Percentiles rank a stretch among this genome's conserved stretches.
Evolutionary conservation across 1,140 invertebrate species (phyloP).

Genomic region (Telenomus remus): DNA sequence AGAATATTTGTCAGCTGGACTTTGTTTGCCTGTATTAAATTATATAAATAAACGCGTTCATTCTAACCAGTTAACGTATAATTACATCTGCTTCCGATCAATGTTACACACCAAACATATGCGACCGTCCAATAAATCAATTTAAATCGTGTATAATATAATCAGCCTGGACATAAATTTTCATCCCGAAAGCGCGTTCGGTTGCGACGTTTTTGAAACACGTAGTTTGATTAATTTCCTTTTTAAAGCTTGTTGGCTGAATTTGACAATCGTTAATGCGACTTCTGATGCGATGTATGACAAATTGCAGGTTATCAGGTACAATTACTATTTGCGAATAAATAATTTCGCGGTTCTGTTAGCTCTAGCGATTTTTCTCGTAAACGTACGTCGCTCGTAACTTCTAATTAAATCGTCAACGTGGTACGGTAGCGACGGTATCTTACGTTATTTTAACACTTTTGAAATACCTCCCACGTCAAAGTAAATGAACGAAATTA

Average conservation of each 20-base stretch:
- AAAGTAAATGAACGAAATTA: constrained; percentile 57
- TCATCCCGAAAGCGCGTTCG: not conserved
- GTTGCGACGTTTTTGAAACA: not conserved
- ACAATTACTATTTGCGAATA: not conserved
- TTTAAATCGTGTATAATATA: constrained; percentile 1
- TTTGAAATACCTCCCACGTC: constrained; percentile 41
- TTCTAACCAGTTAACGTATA: not conserved
- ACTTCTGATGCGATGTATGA: no score
- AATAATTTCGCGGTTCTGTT: not conserved
- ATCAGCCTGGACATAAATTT: not conserved
- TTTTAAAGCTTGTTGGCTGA: no score
- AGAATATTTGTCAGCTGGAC: no score
- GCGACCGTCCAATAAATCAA: not conserved
- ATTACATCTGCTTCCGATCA: not conserved
- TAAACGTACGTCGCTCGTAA: constrained; percentile 4
- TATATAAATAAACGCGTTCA: not conserved
- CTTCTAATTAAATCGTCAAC: constrained; percentile 40
- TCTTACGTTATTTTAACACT: constrained; percentile 43
- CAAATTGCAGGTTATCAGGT: not conserved
- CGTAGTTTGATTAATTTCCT: not conserved
- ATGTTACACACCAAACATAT: not conserved
- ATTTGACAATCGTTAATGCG: no score
- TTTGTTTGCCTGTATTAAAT: no score
- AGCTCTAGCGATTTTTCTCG: not conserved
- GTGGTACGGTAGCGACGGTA: constrained; percentile 8